Evolutionary conservation across 2,797 vertebrate species (phyloP), one percentile per base, ranked within the genome.

Genomic region (Columba guinea): DNA sequence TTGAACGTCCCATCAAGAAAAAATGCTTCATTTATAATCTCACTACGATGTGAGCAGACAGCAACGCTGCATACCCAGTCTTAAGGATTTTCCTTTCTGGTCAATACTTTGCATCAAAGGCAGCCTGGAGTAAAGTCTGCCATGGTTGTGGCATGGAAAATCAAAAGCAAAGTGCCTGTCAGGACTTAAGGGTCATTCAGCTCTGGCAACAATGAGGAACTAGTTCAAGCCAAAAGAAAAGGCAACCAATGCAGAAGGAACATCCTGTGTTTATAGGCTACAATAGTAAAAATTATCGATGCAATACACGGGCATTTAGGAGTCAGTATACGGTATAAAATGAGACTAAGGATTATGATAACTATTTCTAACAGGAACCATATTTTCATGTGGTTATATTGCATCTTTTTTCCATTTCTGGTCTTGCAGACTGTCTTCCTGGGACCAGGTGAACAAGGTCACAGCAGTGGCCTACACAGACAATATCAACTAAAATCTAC

Each of bases 141-240:
- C 11, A 9, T 5, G 3, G 27, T 10, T 55, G n/a, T 28, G 32
- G 16, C 15, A 4, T 19, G 0, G 1, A 68, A 81, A 93, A 51
- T 53, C 32, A 59, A 35, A 83, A 49, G 12, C 0, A 2, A 69
- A 60, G 11, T 0, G 0, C 13, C 13, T 0, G 0, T n/a, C 35
- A 64, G 13, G 35, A 30, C 27, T 65, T 11, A 21, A 60, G 23
- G 11, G 7, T 22, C 24, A 15, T 27, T 48, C n/a, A 52, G 9
- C 27, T 85, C 28, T 67, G 7, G 20, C 3, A 75, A 32, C 27
- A 52, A 12, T 22, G 22, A 53, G 9, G 8, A 26, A 64, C 13
- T 6, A 20, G 0, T 10, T 78, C 8, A 63, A 81, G 13, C 6
- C 30, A 53, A 48, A 91, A 85, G 23, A 34, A 85, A 87, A 53